Evolutionary conservation across 2,113 vertebrate genomes (phyloP).

Genomic region (Peromyscus leucopus): DNA sequence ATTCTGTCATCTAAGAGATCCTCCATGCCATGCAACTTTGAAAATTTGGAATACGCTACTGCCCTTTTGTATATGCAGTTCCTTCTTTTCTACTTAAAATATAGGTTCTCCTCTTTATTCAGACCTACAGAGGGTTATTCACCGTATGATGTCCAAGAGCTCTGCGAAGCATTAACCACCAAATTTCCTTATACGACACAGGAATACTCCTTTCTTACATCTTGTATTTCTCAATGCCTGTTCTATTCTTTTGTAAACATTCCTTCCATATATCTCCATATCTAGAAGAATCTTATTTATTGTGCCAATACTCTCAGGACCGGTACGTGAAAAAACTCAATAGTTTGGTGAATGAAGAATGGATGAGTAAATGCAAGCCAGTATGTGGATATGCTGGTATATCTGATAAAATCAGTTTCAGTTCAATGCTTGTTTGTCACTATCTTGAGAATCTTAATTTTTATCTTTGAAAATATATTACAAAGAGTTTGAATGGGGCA

Average conservation of each 20-base stretch:
- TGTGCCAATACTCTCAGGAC: background rate
- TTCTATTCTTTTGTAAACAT: background rate
- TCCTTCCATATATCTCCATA: background rate
- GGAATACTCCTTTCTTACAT: background rate
- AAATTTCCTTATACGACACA: background rate
- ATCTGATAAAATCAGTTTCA: background rate
- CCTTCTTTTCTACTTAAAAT: background rate
- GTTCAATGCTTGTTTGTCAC: background rate
- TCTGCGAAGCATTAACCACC: background rate
- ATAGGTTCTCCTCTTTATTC: background rate
- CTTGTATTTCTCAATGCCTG: background rate
- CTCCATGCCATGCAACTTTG: background rate
- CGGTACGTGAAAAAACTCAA: background rate
- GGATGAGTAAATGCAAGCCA: background rate
- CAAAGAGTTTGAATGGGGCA: background rate
- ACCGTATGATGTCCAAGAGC: background rate
- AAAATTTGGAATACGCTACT: background rate
- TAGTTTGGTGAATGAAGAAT: background rate
- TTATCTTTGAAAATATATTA: background rate
- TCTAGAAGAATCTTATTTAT: background rate
- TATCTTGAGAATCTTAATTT: background rate
- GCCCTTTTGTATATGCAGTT: background rate
- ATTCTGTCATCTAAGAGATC: background rate
- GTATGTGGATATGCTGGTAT: background rate
- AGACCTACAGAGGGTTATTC: background rate